Evolutionary conservation across 2,888 invertebrate genomes (phyloP), one percentile per base, ranked within the genome.

Genomic region (Frankliniella fusca): DNA sequence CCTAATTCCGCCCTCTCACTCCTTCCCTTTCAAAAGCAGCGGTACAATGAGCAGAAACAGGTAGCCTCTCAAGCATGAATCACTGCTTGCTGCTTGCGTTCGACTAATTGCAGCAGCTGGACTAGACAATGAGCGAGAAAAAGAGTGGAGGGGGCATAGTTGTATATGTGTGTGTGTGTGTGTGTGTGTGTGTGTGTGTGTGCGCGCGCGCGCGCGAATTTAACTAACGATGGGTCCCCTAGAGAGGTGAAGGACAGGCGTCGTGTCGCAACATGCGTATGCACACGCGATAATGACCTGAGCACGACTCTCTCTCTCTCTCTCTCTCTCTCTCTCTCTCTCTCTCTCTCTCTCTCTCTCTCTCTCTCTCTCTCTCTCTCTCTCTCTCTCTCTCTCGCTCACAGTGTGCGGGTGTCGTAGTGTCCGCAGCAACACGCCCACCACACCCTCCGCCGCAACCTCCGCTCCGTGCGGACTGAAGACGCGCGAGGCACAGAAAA

Each of bases 311-410:
- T 50, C 50, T 50, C 15, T 50, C 50, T 50, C 50, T 50, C 50
- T 50, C 50, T 50, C 54, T 12, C 54, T 54, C 54, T 18, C 54
- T 54, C 54, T 54, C 54, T 54, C 12, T 54, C 54, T 54, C 54
- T 18, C 54, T 54, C 18, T 54, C 15, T 54, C 54, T 54, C 54
- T 54, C 54, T 54, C 54, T 54, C 54, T 54, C 54, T 54, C 54
- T 54, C 54, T 54, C 54, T 54, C 54, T 54, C 54, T 54, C 54
- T 54, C 54, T 54, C 54, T 54, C 54, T 54, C 54, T 54, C 54
- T 54, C 54, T 54, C 54, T 54, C 54, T 54, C 54, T 54, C 54
- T 61, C 61, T 61, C 61, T 61, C 61, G 10, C 61, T 61, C 61
- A 18, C 61, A 38, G 38, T 38, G 38, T 38, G 38, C 5, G 38